These are phyloP conservation scores for Diabrotica undecimpunctata DNA, from an alignment of 1,140 invertebrate species.

Conservation along the genomic window DNA sequence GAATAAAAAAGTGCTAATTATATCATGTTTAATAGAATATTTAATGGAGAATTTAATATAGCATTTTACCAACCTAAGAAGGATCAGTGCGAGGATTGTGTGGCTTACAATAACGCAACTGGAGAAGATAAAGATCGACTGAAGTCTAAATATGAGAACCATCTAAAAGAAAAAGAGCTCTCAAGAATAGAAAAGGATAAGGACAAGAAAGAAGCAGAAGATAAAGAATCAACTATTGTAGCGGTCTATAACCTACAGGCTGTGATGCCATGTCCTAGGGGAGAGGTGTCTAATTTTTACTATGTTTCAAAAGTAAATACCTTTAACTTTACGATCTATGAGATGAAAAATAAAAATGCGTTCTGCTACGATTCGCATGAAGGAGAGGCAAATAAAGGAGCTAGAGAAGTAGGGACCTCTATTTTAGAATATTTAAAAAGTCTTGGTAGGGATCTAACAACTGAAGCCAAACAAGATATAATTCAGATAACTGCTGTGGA, in stretches of 20 bases:
- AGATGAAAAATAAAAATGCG: conserved; percentile 34
- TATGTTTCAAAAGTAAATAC: conserved; percentile 42
- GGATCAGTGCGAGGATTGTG: neutral
- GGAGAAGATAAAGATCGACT: too few relatives aligned
- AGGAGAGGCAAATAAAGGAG: conserved; percentile 34
- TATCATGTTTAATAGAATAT: neutral
- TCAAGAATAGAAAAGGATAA: neutral
- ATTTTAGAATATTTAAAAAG: conserved; percentile 15
- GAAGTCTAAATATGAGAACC: neutral
- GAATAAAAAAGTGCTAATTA: conserved; percentile 30
- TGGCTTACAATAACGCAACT: neutral
- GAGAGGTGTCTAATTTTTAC: conserved; percentile 43
- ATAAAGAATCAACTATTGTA: neutral
- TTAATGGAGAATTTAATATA: neutral
- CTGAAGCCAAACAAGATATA: neutral
- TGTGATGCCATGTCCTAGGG: conserved; percentile 40
- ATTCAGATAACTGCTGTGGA: conserved; percentile 44
- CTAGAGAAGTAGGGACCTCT: conserved; percentile 38
- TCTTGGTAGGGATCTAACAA: neutral
- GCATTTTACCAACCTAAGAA: neutral
- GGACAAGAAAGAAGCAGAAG: neutral
- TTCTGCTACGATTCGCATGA: conserved; percentile 39
- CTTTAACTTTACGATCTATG: conserved; percentile 40
- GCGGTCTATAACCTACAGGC: conserved; percentile 44
- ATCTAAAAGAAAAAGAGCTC: neutral